Base-by-base conservation (phyloP, 2,113 vertebrate species). In the Tychaedon coryphoeus region DNA sequence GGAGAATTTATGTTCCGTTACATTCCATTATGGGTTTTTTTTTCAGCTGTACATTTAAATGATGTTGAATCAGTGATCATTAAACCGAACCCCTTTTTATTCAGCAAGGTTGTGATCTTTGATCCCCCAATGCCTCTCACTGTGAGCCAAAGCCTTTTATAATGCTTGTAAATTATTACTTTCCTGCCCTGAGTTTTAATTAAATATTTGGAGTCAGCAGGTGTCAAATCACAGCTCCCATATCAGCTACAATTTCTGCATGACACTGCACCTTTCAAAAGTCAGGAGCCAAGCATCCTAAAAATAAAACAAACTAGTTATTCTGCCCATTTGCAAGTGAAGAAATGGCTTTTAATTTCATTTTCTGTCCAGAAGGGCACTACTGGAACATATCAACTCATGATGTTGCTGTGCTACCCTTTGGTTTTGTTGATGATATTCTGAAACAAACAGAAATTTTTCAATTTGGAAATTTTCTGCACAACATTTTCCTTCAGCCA, bases 1-100 rank as follows among this genome's bases (percentile, higher is more conserved):
- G 90, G 90, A 92, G 93, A 70, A 90, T 97, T 95, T 91, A 97
- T 96, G 95, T 97, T 81, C 93, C 92, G 64, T 97, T 93, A 91
- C 89, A 71, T 95, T 92, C 90, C 66, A 94, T 96, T 91, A 91
- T 43, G 33, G 45, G 0, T 12, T 90, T 24, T 38, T 51, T 87
- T 67, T 50, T 50, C 72, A 70, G 57, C 67, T 42, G 48, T 89
- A 80, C 73, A 77, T 93, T 94, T 92, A 90, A 87, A 77, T 91
- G 54, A 64, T 64, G 88, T 96, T 90, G 93, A 65, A 96, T 82
- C 90, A 78, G 86, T 92, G 93, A 84, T 93, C 80, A 58, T 78
- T 82, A 95, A 86, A 82, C 43, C 14, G 28, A 92, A 58, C 42
- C 71, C 74, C 51, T 83, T 87, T 93, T 92, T 79, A 74, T 80